Base-by-base conservation (phyloP, 2,888 invertebrate genomes). In the Drosophila yooni region DNA sequence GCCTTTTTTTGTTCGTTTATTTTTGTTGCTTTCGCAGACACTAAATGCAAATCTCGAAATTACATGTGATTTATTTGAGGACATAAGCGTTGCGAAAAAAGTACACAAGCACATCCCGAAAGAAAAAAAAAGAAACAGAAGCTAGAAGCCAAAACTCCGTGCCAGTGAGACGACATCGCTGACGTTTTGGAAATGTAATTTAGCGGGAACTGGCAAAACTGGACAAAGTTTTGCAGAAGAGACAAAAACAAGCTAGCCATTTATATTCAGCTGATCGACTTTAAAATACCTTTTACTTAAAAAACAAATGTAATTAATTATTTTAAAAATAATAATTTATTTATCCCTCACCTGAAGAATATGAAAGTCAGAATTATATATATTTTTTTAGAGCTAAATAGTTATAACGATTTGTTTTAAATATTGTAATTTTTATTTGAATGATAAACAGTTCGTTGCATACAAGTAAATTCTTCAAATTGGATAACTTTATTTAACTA, bases 141-240 rank as follows among this genome's bases (percentile, higher is more conserved):
- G 46, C 62, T 48, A 74, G 53, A 76, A 70, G 51, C 57, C 46
- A 73, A 43, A 61, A 21, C 76, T 70, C 56, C 56, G 40, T 48
- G 40, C 56, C 60, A 57, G 46, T 29, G 74, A 67, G 84, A 68
- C 84, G 83, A 70, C 83, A 74, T 64, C 79, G 86, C 66, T 83
- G 89, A 84, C 90, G 87, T 83, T 90, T 89, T 77, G 87, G 81
- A 84, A 84, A 90, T 84, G 84, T 90, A 87, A 84, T 84, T 84
- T 89, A 90, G 87, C 84, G 84, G 33, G 36, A 81, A 58, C 76
- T 40, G 38, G 65, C 62, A 66, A 71, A 81, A 78, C 63, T 76
- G 81, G 81, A 63, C 62, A 90, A 83, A 88, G 82, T 84, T 83
- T 83, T 88, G 58, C 74, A 74, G 38, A 67, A 66, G 82, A 82